Conservation (phyloP, 2,113 vertebrate genomes). For the Percina caprodes region DNA sequence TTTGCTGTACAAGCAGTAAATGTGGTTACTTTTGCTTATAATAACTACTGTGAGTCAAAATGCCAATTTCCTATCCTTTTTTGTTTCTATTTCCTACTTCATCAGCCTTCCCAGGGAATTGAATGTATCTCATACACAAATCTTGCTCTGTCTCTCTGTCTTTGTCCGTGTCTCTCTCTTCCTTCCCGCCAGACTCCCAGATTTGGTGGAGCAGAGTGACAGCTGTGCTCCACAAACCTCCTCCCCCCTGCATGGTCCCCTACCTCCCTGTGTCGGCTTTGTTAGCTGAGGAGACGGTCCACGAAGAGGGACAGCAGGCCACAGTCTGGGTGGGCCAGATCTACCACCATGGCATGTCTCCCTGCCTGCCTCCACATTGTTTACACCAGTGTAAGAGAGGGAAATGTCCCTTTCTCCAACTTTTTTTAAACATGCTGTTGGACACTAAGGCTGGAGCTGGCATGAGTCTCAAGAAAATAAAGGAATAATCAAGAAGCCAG, state of each 20-base stretch:
- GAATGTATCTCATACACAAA: constrained; percentile 3
- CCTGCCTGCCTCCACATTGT: constrained; percentile 63
- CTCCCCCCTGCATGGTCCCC: constrained; percentile 31
- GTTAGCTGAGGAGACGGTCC: constrained; percentile 71
- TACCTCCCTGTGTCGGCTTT: constrained; percentile 73
- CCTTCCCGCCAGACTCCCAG: constrained; percentile 62
- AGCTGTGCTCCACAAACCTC: constrained; percentile 74
- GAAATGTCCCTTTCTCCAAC: constrained; percentile 42
- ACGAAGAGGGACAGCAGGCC: constrained; percentile 78
- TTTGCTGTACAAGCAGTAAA: constrained; percentile 3
- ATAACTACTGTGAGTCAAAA: constrained; percentile 4
- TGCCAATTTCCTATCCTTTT: not conserved
- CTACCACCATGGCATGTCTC: constrained; percentile 52
- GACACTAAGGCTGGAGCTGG: constrained; percentile 50
- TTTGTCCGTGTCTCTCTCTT: constrained; percentile 13
- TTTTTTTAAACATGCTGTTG: constrained; percentile 60
- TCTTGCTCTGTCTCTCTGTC: not conserved
- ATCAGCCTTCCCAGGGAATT: not conserved
- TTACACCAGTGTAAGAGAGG: constrained; percentile 43
- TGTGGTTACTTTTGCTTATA: not conserved
- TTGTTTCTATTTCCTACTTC: not conserved
- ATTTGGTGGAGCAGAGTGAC: constrained; percentile 72
- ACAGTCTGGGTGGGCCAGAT: constrained; percentile 83
- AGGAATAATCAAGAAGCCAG: constrained; percentile 33
- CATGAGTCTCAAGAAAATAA: constrained; percentile 32